Evolutionary conservation across 2,888 invertebrate species (phyloP), one percentile per base, ranked within the genome.

Genomic region (Pollenia griseotomentosa): DNA sequence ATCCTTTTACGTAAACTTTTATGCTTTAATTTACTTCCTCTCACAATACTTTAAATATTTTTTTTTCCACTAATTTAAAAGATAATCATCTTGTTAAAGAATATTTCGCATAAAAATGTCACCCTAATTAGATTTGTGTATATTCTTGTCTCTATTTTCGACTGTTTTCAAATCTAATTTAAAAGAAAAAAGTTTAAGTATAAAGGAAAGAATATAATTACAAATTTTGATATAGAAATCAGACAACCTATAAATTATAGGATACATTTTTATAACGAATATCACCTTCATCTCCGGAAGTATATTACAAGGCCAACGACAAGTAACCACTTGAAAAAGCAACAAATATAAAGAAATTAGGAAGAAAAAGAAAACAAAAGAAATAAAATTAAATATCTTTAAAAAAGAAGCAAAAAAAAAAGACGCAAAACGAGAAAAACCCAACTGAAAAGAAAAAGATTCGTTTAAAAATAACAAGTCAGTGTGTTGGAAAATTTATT

Each of bases 401-500:
- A 6, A 42, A 51, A 46, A 53, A 10, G 12, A 48, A 75, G 57
- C 3, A 2, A 44, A 33, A 51, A 11, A n/a, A 75, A 75, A 19
- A 2, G 2, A 46, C 8, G 48, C 12, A 74, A 40, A 55, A 77
- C 44, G 48, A 23, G 44, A 23, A 33, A 53, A 44, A 63, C 55
- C 23, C 51, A 33, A 63, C 42, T 16, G 19, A 14, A 40, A 42
- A 61, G 48, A 59, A 66, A 82, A 3, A 51, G 59, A 71, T 53
- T 80, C 66, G 55, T 51, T 63, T 77, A 77, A 81, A 81, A 75
- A 68, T 63, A 83, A 83, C 83, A 71, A 83, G 71, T 57, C 71
- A 78, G 91, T 91, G 92, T 91, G 90, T 90, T 90, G 91, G 91
- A 92, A 92, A 92, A 92, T 92, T 91, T 92, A 92, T 92, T 92